Percentiles rank a stretch among this genome's conserved stretches.
These are phyloP conservation scores for Triops longicaudatus DNA, from an alignment of 1,140 invertebrate genomes.

Conservation along the genomic window DNA sequence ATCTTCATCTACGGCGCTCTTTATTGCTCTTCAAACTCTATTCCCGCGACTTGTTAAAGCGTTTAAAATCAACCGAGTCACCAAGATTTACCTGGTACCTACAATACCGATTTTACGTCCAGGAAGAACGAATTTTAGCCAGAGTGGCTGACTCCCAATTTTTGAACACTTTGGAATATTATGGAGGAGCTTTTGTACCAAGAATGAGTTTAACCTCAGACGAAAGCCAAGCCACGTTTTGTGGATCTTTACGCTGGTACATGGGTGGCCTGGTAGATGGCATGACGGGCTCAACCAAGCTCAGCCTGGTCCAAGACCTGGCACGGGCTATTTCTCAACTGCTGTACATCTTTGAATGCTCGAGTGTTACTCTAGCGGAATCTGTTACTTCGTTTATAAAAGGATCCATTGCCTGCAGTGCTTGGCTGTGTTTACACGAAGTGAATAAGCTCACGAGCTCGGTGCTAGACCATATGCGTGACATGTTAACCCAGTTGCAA, in stretches of 20 bases:
- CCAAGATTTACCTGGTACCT: background rate
- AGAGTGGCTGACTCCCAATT: background rate
- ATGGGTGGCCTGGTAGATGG: background rate
- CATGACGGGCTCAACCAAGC: background rate
- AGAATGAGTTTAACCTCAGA: background rate
- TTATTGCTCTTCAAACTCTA: background rate
- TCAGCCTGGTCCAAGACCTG: background rate
- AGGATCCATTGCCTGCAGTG: slow-evolving; percentile 13
- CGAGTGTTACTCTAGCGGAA: background rate
- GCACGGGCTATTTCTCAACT: background rate
- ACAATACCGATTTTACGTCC: background rate
- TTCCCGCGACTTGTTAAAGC: background rate
- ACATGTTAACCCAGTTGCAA: slow-evolving; percentile 11
- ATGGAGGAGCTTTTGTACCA: background rate
- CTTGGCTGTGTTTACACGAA: slow-evolving; percentile 14
- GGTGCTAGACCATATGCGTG: background rate
- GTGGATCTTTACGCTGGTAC: background rate
- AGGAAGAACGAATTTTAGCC: background rate
- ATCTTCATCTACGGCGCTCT: background rate
- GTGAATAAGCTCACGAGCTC: background rate
- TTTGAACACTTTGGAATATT: background rate
- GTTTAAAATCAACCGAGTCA: background rate
- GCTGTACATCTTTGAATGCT: background rate
- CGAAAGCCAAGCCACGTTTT: background rate
- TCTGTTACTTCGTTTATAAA: background rate